Evolutionary conservation across 2,797 vertebrate species (phyloP).

Genomic region (Chelmon rostratus): DNA sequence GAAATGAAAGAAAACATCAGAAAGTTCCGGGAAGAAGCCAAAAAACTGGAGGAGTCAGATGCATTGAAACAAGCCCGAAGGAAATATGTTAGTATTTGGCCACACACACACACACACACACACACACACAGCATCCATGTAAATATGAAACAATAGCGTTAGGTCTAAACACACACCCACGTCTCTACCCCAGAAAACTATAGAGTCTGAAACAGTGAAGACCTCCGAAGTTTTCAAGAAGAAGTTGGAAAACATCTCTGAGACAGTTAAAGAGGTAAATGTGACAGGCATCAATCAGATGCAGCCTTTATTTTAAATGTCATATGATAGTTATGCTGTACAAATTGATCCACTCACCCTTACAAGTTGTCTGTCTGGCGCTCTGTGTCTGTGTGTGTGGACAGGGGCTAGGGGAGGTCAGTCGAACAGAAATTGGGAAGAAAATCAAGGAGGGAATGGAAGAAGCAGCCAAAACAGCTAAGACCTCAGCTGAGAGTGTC

Average conservation of each 20-base stretch:
- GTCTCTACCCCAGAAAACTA: constrained; percentile 89
- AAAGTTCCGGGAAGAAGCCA: constrained; percentile 95
- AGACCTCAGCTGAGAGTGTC: constrained; percentile 93
- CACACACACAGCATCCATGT: not conserved
- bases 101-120: not conserved
- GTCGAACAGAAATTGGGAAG: constrained; percentile 92
- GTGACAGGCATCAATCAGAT: not conserved
- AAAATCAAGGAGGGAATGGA: constrained; percentile 96
- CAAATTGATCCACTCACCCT: not conserved
- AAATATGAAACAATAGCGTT: not conserved
- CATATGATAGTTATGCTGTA: not conserved
- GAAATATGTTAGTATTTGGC: constrained; percentile 91
- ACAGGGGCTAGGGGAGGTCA: constrained; percentile 95
- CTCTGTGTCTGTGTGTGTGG: not conserved
- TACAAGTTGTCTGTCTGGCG: not conserved
- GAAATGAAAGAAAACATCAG: constrained; percentile 98
- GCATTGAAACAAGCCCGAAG: constrained; percentile 92
- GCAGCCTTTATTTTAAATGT: not conserved
- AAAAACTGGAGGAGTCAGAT: constrained; percentile 95
- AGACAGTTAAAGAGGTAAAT: constrained; percentile 93
- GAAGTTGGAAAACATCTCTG: constrained; percentile 91
- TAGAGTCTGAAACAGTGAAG: constrained; percentile 95
- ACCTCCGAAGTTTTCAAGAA: constrained; percentile 94
- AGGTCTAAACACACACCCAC: not conserved
- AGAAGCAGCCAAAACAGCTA: constrained; percentile 94